Percentiles rank a stretch among this genome's conserved stretches.
Conservation (phyloP, 53 echinoderm and acorn worm genomes). For the Holothuria scabra region DNA sequence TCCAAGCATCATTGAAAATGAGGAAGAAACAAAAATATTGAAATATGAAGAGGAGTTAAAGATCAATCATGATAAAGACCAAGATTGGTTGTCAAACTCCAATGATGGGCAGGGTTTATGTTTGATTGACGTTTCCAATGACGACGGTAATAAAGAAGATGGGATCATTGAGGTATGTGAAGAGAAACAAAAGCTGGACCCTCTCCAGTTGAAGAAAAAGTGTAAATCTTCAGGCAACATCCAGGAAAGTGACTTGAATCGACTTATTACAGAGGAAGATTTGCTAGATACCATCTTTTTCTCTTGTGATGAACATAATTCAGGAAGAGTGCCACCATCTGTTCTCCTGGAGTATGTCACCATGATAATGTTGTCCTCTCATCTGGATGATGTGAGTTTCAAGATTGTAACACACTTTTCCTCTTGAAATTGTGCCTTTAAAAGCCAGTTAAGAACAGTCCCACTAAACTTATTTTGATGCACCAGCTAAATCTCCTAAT, state of each 20-base stretch:
- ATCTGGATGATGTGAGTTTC: slow-evolving; percentile 59
- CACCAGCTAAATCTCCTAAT: no score
- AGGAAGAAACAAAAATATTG: background rate
- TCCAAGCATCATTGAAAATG: slow-evolving; percentile 9
- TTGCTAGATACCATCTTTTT: slow-evolving; percentile 78
- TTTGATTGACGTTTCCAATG: no score
- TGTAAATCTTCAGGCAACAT: no score
- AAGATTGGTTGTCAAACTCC: slow-evolving; percentile 16
- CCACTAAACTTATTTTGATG: no score
- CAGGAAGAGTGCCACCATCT: slow-evolving; percentile 73
- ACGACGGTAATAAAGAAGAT: no score
- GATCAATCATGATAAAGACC: background rate
- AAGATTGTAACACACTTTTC: background rate
- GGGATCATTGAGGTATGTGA: no score
- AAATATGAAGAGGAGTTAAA: background rate
- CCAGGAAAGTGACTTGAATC: no score
- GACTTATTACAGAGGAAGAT: slow-evolving; percentile 79
- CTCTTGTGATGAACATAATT: slow-evolving; percentile 67
- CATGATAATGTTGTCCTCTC: slow-evolving; percentile 62
- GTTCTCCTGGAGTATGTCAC: slow-evolving; percentile 66
- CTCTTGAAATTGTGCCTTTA: no score
- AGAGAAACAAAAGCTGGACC: no score
- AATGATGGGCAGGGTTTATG: no score
- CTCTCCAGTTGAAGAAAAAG: no score
- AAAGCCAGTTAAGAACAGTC: no score